Base-by-base conservation (phyloP, 2,113 vertebrate species). In the Centropus unirufus region DNA sequence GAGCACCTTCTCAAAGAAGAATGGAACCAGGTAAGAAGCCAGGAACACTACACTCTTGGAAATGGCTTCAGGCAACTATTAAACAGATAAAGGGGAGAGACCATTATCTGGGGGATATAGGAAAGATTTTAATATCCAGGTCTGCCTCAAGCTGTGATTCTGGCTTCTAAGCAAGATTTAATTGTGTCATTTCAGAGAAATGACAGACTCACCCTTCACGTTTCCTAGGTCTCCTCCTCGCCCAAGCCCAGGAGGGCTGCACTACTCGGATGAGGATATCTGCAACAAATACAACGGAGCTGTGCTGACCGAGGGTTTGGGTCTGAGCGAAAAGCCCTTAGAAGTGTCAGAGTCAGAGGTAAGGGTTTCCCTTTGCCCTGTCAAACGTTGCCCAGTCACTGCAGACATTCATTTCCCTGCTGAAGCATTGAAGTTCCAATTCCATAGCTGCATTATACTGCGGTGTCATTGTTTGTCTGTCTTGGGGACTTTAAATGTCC, bases 231-330 rank as follows among this genome's bases (percentile, higher is more conserved):
- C 99, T 85, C 99, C 99, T 20, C 99, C 99, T 44, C 98, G 99
- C 40, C 99, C 99, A 19, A 99, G 99, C 96, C 99, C 99, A 0
- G 99, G 99, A 0, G 99, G 98, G 12, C 98, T 99, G 81, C 99
- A 98, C 97, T 99, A 99, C 97, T 99, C 99, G 0, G 99, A 99
- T 5, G 99, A 99, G 89, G 99, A 99, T 89, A 98, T 99, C 94
- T 99, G 99, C 81, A 99, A 98, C 98, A 99, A 99, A 96, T 99
- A 99, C 95, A 99, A 99, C 0, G 99, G 99, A 8, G 97, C 98
- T 0, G 98, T 98, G 87, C 98, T 99, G 79, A 98, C 98, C 0
- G 99, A 99, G 95, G 98, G 98, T 91, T 95, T 98, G 72, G 98
- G 97, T 14, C 98, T 99, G 58, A 98, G 97, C 0, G 99, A 99